Evolutionary conservation across 1,140 invertebrate species (phyloP).

Genomic region (Drosophila kepulauana): DNA sequence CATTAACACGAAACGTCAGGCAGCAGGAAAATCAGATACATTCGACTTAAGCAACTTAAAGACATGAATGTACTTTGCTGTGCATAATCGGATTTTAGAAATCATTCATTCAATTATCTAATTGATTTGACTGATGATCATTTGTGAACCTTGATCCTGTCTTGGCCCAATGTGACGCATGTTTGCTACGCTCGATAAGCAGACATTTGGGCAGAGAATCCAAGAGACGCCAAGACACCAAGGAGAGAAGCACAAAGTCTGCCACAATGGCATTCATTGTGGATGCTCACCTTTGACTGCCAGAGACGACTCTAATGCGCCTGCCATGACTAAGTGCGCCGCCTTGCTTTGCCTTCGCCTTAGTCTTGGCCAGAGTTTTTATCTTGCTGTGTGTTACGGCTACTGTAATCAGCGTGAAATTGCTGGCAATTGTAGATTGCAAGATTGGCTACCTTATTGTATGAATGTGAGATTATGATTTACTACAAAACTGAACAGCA

Average conservation of each 20-base stretch:
- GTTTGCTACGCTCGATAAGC: conserved; percentile 77
- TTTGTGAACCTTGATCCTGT: conserved; percentile 73
- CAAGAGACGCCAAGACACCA: neutral
- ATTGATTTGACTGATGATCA: conserved; percentile 82
- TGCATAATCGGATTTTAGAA: conserved; percentile 80
- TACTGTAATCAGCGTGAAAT: conserved; percentile 64
- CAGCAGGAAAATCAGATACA: conserved; percentile 2
- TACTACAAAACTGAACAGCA: neutral
- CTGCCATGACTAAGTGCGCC: conserved; percentile 68
- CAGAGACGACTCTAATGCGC: conserved; percentile 45
- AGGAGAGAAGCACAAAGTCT: neutral
- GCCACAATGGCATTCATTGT: conserved; percentile 42
- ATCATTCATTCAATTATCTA: conserved; percentile 83
- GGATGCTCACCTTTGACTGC: conserved; percentile 62
- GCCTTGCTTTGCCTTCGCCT: conserved; percentile 15
- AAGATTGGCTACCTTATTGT: conserved; percentile 5
- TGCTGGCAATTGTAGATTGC: conserved; percentile 28
- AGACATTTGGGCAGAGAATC: conserved; percentile 13
- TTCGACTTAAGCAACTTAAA: conserved; percentile 10
- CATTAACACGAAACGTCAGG: conserved; percentile 36
- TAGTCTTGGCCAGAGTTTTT: conserved; percentile 42
- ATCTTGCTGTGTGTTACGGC: conserved; percentile 52
- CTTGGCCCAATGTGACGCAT: conserved; percentile 68
- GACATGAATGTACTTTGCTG: conserved; percentile 16
- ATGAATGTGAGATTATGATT: neutral